phyloP scores from a whole-genome alignment of 2,113 vertebrate genomes.

The Myrmophylax atrothorax region DNA sequence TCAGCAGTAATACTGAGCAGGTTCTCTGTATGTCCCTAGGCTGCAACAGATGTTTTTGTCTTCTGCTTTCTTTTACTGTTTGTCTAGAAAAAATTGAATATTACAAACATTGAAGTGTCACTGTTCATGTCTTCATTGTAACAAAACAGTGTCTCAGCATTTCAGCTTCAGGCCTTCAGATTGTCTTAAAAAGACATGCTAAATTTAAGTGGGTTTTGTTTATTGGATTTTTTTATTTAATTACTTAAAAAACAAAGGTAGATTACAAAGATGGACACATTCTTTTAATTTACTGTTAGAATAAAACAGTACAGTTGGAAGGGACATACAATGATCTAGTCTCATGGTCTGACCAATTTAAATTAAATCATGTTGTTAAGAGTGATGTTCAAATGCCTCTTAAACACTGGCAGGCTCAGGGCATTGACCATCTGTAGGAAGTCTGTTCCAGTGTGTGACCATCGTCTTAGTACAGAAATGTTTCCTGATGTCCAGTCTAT shows the following conservation, averaged over 20 bases:
- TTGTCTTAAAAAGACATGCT: background rate
- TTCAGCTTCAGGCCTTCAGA: background rate
- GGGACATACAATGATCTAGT: background rate
- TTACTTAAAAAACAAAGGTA: background rate
- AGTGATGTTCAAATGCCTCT: background rate
- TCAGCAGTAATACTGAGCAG: constrained; percentile 13
- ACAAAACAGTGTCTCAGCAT: background rate
- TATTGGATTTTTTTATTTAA: background rate
- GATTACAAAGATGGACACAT: background rate
- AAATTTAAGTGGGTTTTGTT: rapidly evolving
- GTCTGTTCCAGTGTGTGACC: background rate
- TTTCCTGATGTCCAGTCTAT: background rate
- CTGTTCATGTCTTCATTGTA: background rate
- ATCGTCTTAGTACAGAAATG: background rate
- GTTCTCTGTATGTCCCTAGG: constrained; percentile 30
- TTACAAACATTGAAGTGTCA: constrained; percentile 32
- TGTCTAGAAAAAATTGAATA: constrained; percentile 55
- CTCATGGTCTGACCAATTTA: background rate
- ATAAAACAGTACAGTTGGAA: background rate
- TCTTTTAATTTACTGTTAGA: background rate
- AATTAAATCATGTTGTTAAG: background rate
- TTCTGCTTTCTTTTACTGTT: constrained; percentile 44
- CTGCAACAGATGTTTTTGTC: constrained; percentile 47
- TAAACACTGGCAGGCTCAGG: background rate
- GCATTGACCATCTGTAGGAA: background rate